Conservation (phyloP, 1,140 invertebrate species). For the Colletes latitarsis region DNA sequence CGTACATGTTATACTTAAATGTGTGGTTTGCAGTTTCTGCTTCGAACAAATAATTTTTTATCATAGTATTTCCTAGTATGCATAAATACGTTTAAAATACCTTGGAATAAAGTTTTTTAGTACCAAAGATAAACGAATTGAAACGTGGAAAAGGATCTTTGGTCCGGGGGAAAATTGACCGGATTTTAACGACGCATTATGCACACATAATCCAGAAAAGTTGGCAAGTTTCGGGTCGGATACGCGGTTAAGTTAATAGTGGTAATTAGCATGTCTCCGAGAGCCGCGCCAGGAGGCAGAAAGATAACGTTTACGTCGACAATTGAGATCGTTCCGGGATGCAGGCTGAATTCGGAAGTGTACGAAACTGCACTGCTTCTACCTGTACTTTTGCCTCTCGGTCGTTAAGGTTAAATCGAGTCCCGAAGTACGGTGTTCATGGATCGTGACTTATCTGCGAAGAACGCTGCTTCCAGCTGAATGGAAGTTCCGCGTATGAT, state of each 20-base stretch:
- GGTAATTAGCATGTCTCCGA: conserved; percentile 15
- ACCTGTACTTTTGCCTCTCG: neutral
- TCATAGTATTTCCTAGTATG: too few species aligned
- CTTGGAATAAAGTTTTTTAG: too few species aligned
- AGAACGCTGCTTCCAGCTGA: neutral
- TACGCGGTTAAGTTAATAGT: conserved; percentile 13
- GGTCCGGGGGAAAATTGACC: too few species aligned
- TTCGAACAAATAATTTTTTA: too few species aligned
- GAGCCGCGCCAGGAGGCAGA: neutral
- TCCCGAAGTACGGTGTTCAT: neutral
- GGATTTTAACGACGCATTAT: too few species aligned
- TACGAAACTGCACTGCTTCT: neutral
- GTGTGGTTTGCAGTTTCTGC: too few species aligned
- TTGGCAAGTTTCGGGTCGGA: conserved; percentile 20
- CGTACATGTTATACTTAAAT: too few species aligned
- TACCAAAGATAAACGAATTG: too few species aligned
- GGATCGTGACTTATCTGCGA: neutral
- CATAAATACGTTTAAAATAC: too few species aligned
- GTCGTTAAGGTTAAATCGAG: neutral
- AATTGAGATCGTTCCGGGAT: conserved; percentile 5
- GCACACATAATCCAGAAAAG: too few species aligned
- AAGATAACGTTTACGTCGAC: conserved; percentile 12
- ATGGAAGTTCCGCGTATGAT: neutral
- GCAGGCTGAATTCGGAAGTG: neutral
- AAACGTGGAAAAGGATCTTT: too few species aligned